phyloP scores from a whole-genome alignment of 2,113 vertebrate species.

The Acanthochromis polyacanthus region DNA sequence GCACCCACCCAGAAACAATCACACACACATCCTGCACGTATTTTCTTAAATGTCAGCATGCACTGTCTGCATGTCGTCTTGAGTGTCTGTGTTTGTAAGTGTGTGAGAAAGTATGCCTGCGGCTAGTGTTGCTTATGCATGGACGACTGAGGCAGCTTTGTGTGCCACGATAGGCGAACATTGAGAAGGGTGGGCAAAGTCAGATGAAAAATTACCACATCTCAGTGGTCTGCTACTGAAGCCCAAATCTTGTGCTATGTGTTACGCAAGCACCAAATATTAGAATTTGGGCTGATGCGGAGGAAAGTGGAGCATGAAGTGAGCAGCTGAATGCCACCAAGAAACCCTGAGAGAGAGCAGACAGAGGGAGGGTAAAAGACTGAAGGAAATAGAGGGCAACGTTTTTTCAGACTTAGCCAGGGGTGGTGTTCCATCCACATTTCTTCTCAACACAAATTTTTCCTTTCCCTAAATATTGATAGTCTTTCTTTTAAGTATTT shows the following conservation, averaged over 20 bases:
- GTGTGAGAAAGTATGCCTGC: constrained; percentile 49
- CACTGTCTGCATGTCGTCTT: constrained; percentile 28
- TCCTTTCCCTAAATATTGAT: background rate
- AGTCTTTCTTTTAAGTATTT: background rate
- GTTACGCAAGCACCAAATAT: constrained; percentile 63
- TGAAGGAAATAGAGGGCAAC: constrained; percentile 6
- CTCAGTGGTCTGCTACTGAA: constrained; percentile 59
- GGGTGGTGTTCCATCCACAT: background rate
- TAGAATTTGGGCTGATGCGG: constrained; percentile 66
- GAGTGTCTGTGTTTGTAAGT: constrained; percentile 34
- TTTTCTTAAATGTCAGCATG: constrained; percentile 62
- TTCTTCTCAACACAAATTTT: background rate
- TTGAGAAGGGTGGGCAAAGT: constrained; percentile 58
- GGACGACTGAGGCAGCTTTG: constrained; percentile 58
- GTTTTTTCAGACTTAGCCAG: background rate
- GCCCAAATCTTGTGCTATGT: constrained; percentile 53
- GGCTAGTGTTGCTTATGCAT: constrained; percentile 67
- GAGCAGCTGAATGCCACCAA: constrained; percentile 72
- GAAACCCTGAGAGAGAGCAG: constrained; percentile 36
- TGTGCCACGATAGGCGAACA: constrained; percentile 61
- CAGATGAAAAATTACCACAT: constrained; percentile 51
- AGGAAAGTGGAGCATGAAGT: constrained; percentile 75
- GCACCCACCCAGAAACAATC: constrained; percentile 28
- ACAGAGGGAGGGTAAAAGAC: background rate
- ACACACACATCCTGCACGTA: constrained; percentile 1